A percentile compares a stretch with the other conserved stretches of the same genome.
These are phyloP conservation scores for Athalia cordata DNA, from an alignment of 2,888 invertebrate species.

Conservation along the genomic window DNA sequence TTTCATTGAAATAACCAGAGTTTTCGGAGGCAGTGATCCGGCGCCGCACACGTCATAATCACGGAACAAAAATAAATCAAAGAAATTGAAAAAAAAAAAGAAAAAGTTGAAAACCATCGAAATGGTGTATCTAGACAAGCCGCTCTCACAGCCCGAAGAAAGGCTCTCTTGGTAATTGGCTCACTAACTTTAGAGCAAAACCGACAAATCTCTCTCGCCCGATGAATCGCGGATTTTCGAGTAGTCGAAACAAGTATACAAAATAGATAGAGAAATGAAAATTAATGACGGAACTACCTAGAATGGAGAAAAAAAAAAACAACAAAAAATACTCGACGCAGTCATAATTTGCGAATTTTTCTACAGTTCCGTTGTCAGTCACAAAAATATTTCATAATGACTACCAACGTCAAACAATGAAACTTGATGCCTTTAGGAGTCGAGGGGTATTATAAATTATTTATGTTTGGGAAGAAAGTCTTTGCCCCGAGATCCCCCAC, in stretches of 20 bases:
- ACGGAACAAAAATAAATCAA: neutral
- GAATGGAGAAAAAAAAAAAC: neutral
- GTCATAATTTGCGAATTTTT: neutral
- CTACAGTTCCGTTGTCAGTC: neutral
- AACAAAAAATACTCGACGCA: neutral
- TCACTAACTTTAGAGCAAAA: constrained; percentile 23
- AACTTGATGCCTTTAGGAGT: neutral
- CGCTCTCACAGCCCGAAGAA: constrained; percentile 41
- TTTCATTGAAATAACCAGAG: constrained; percentile 29
- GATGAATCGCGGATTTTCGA: neutral
- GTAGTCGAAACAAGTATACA: neutral
- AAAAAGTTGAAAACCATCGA: constrained; percentile 9
- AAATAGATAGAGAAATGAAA: no score
- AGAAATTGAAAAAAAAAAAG: neutral
- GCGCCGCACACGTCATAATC: neutral
- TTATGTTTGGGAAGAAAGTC: constrained; percentile 46
- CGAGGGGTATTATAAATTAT: constrained; percentile 25
- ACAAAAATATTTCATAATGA: constrained; percentile 27
- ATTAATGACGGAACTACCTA: no score
- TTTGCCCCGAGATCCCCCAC: constrained; percentile 35
- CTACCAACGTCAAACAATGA: constrained; percentile 28
- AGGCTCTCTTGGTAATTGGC: constrained; percentile 36
- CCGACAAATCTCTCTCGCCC: constrained; percentile 33
- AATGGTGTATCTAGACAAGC: neutral
- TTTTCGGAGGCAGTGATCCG: constrained; percentile 3